These are phyloP conservation scores for Dinoponera quadriceps DNA, from an alignment of 1,140 invertebrate genomes.

Conservation along the genomic window DNA sequence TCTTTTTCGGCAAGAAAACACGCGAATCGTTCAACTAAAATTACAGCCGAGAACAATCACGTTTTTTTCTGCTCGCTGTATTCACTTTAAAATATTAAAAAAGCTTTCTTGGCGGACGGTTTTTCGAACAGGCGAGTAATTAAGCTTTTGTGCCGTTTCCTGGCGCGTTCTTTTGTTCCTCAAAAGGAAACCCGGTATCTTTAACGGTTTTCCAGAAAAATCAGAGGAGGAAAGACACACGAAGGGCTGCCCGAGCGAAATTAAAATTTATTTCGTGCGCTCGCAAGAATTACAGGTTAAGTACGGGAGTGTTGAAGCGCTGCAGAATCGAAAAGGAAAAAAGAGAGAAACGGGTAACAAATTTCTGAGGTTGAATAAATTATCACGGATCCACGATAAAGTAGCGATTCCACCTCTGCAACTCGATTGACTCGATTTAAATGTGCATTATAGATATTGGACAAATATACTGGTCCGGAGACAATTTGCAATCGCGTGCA, in stretches of 20 bases:
- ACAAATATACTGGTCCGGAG: constrained; percentile 18
- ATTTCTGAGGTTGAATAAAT: not conserved
- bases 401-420: not conserved
- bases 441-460: not conserved
- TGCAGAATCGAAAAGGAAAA: not conserved
- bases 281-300: constrained; percentile 13
- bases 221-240: constrained; percentile 41
- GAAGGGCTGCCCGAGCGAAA: constrained; percentile 15
- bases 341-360: not conserved
- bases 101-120: constrained; percentile 47
- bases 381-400: not conserved
- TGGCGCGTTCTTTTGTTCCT: constrained; percentile 48
- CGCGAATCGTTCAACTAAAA: not conserved
- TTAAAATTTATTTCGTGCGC: constrained; percentile 51
- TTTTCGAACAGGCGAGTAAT: constrained; percentile 63
- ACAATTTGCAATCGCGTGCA: constrained; percentile 9
- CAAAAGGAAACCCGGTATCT: constrained; percentile 52
- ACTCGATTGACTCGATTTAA: not conserved
- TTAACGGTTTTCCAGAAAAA: constrained; percentile 44
- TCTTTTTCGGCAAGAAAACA: constrained; percentile 4
- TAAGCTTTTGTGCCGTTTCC: constrained; percentile 58
- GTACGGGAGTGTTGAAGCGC: not conserved
- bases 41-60: not conserved
- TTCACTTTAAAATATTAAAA: constrained; percentile 58
- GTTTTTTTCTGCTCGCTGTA: too few species aligned